Conservation (phyloP, 1,140 invertebrate species). For the Dendrolimus kikuchii region DNA sequence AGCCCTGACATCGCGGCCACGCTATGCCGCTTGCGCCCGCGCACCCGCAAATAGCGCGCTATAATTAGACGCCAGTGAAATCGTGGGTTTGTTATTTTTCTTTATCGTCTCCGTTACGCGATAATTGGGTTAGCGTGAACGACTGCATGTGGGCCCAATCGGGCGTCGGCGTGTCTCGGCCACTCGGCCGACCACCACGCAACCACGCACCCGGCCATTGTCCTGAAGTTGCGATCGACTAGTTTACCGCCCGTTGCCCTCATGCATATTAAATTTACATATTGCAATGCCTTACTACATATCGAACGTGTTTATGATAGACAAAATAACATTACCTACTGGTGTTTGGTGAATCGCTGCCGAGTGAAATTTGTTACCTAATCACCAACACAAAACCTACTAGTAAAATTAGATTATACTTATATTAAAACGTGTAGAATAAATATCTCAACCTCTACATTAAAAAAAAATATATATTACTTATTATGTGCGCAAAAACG, state of each 20-base stretch:
- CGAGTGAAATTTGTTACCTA: no score
- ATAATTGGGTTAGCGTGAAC: conserved; percentile 65
- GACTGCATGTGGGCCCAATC: conserved; percentile 60
- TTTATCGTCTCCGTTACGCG: conserved; percentile 68
- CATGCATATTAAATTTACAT: conserved; percentile 1
- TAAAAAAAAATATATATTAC: no score
- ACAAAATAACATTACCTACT: no score
- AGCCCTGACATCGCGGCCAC: conserved; percentile 67
- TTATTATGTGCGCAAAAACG: no score
- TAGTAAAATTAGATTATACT: no score
- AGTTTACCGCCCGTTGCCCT: conserved; percentile 10
- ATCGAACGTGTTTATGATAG: no score
- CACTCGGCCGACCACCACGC: conserved; percentile 14
- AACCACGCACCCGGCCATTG: conserved; percentile 19
- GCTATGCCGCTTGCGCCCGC: conserved; percentile 64
- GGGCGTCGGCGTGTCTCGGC: conserved; percentile 64
- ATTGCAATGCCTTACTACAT: no score
- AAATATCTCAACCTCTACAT: no score
- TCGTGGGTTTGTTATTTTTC: conserved; percentile 72
- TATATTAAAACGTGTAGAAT: no score
- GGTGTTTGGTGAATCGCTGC: no score
- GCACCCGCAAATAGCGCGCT: conserved; percentile 67
- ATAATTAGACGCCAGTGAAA: conserved; percentile 69
- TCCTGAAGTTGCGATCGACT: conserved; percentile 14
- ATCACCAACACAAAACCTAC: no score